phyloP scores from a whole-genome alignment of 1,140 invertebrate genomes.

The Agrilus planipennis region DNA sequence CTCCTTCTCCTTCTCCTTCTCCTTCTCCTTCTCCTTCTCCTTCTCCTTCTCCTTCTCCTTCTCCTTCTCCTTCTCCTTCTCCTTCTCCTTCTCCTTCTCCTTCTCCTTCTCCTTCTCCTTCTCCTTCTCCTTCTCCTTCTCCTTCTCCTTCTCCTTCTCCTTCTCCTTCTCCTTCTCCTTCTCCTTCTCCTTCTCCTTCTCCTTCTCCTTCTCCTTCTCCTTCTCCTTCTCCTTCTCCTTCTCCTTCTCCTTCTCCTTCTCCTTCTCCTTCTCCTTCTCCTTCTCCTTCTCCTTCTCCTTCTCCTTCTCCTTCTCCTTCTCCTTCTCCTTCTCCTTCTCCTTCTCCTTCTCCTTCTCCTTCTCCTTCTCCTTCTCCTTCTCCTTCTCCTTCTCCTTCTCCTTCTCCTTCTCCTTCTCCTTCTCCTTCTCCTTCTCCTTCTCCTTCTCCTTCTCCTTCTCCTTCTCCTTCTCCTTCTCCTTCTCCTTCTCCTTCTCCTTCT shows the following conservation, averaged over 20 bases:
- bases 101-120: not conserved
- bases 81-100: not conserved
- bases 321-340: too few relatives aligned
- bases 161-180: not conserved
- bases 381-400: constrained; percentile 1
- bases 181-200: constrained; percentile 12
- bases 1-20: not conserved
- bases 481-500: not conserved
- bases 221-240: constrained; percentile 4
- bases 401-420: not conserved
- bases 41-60: not conserved
- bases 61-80: not conserved
- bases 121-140: not conserved
- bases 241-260: not conserved
- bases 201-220: constrained; percentile 14
- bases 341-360: constrained; percentile 3
- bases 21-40: not conserved
- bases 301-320: constrained; percentile 3
- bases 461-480: not conserved
- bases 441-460: not conserved
- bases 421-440: not conserved
- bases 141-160: constrained; percentile 7
- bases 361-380: not conserved
- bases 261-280: constrained; percentile 4
- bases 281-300: constrained; percentile 8